phyloP scores from a whole-genome alignment of 2,113 vertebrate genomes.

The Peucedramus taeniatus region DNA sequence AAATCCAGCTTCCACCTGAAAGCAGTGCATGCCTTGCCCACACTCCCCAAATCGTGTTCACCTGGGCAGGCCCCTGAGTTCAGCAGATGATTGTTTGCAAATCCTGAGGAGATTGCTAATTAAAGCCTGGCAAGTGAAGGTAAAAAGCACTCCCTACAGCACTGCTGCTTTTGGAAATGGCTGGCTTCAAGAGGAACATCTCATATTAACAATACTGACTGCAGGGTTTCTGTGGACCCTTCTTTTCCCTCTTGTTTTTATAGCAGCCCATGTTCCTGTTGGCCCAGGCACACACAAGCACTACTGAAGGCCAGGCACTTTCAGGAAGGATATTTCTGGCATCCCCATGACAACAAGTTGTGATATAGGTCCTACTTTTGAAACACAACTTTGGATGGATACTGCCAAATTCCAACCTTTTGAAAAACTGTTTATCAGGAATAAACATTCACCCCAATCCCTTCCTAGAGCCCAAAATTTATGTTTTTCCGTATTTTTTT shows the following conservation, averaged over 20 bases:
- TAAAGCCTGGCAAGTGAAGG: neutral
- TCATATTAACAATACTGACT: slow-evolving; percentile 14
- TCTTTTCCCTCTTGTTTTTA: neutral
- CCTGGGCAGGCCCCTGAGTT: neutral
- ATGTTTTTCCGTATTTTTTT: fast-evolving
- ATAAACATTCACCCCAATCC: neutral
- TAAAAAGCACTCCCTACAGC: neutral
- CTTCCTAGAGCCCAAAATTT: neutral
- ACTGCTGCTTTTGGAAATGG: neutral
- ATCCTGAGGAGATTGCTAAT: neutral
- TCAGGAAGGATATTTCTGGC: slow-evolving; percentile 49
- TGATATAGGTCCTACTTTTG: neutral
- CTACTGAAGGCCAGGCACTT: neutral
- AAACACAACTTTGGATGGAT: neutral
- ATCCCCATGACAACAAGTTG: slow-evolving; percentile 20
- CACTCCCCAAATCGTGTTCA: neutral
- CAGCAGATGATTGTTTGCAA: neutral
- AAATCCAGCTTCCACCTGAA: neutral
- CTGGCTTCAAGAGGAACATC: neutral
- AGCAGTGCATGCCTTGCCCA: neutral
- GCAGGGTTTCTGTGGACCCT: slow-evolving; percentile 14
- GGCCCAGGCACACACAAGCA: slow-evolving; percentile 17
- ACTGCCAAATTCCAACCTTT: neutral
- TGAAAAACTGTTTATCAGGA: neutral
- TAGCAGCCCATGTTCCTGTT: neutral